phyloP scores from a whole-genome alignment of 1,140 invertebrate genomes.

The Wiebesia pumilae region DNA sequence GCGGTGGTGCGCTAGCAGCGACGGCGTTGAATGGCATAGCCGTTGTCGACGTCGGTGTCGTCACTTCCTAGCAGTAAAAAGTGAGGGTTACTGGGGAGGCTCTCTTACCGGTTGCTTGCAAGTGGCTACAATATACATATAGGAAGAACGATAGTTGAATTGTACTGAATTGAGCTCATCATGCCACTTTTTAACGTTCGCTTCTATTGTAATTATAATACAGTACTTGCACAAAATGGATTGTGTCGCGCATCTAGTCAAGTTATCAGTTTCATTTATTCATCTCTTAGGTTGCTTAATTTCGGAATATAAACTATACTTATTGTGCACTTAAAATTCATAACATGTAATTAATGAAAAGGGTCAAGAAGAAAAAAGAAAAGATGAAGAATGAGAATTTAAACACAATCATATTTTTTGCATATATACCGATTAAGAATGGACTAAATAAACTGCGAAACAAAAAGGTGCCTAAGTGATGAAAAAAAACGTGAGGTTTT shows the following conservation, averaged over 20 bases:
- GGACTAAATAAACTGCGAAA: neutral
- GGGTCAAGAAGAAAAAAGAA: no score
- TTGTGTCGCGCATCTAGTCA: no score
- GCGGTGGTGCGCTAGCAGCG: neutral
- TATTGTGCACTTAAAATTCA: no score
- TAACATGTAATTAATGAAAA: no score
- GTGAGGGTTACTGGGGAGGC: neutral
- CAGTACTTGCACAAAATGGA: no score
- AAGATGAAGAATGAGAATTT: no score
- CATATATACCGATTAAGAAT: neutral
- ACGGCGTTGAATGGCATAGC: neutral
- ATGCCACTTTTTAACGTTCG: neutral
- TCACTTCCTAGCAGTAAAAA: neutral
- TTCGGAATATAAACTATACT: no score
- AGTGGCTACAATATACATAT: neutral
- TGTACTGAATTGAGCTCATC: neutral
- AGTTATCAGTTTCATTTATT: no score
- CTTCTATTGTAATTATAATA: neutral
- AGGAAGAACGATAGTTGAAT: neutral
- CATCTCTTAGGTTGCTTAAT: no score
- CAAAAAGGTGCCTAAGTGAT: constrained; percentile 15
- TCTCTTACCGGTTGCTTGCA: constrained; percentile 1
- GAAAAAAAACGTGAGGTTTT: neutral
- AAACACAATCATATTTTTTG: neutral
- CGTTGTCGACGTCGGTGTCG: neutral